These are phyloP conservation scores for Troilus luridus DNA, from an alignment of 2,888 invertebrate genomes.

Conservation along the genomic window DNA sequence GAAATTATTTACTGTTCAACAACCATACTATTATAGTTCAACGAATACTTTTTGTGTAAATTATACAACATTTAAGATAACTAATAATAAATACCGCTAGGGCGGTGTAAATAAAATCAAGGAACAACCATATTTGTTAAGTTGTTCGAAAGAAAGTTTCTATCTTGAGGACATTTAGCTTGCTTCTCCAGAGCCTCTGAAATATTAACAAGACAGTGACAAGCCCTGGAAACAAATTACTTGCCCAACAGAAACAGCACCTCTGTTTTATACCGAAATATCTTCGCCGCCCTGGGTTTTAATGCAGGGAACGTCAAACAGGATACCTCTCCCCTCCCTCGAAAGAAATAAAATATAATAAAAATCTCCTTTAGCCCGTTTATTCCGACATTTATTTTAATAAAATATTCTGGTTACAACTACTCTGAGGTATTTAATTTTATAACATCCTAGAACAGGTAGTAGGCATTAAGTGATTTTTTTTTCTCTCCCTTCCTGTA, in stretches of 20 bases:
- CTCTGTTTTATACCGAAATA: not conserved
- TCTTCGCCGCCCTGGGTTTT: not conserved
- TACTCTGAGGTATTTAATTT: not conserved
- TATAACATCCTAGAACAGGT: not conserved
- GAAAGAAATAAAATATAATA: not conserved
- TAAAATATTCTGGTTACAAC: not conserved
- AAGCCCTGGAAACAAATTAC: not conserved
- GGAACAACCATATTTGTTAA: too few relatives aligned
- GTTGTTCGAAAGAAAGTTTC: not conserved
- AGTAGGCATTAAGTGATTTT: not conserved
- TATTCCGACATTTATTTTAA: not conserved
- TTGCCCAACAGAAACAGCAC: not conserved
- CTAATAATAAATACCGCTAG: too few relatives aligned
- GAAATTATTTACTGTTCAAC: too few relatives aligned
- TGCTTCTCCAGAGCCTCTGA: not conserved
- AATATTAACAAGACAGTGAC: not conserved
- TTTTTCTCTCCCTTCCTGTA: not conserved
- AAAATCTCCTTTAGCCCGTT: not conserved
- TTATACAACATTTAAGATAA: too few relatives aligned
- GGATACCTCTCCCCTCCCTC: not conserved
- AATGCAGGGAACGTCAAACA: constrained; percentile 8
- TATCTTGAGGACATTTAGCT: not conserved
- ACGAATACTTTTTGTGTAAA: too few relatives aligned
- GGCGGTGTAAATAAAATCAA: too few relatives aligned
- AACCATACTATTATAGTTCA: too few relatives aligned